Evolutionary conservation across 2,888 invertebrate species (phyloP).

Genomic region (Muschampia plurimacula): DNA sequence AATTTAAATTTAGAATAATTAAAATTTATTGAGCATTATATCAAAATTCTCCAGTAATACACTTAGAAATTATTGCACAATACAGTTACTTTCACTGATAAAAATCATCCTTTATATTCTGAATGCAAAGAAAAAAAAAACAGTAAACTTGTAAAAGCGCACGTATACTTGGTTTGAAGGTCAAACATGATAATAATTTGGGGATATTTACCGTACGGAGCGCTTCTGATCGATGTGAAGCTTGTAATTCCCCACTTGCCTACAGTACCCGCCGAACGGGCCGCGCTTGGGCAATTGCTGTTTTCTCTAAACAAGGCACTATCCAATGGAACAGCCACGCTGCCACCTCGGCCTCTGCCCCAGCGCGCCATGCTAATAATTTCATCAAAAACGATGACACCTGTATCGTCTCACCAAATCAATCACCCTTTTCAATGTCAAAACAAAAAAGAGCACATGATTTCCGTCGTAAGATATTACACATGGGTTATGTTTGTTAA

Average conservation of each 20-base stretch:
- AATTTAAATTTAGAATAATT: not conserved
- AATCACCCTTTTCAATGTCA: constrained; percentile 70
- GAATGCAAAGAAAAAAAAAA: not conserved
- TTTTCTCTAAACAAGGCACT: constrained; percentile 89
- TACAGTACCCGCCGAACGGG: constrained; percentile 95
- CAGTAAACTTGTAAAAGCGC: constrained; percentile 1
- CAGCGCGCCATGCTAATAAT: constrained; percentile 87
- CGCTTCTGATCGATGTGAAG: constrained; percentile 94
- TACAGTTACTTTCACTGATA: constrained; percentile 22
- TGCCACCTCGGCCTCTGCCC: constrained; percentile 86
- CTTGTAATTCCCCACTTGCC: constrained; percentile 98
- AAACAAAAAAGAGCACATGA: constrained; percentile 65
- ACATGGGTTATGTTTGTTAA: constrained; percentile 50
- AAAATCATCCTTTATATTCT: not conserved
- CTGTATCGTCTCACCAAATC: constrained; percentile 68
- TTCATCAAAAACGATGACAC: constrained; percentile 82
- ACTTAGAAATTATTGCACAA: constrained; percentile 3
- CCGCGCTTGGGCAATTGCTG: constrained; percentile 94
- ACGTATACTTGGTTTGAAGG: constrained; percentile 41
- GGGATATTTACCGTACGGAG: constrained; percentile 88
- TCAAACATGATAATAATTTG: constrained; percentile 48
- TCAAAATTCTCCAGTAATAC: not conserved
- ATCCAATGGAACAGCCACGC: constrained; percentile 87
- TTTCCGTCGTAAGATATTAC: constrained; percentile 53
- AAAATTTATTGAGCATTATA: not conserved